These are phyloP conservation scores for Mareca penelope DNA, from an alignment of 2,797 vertebrate species.

Conservation along the genomic window DNA sequence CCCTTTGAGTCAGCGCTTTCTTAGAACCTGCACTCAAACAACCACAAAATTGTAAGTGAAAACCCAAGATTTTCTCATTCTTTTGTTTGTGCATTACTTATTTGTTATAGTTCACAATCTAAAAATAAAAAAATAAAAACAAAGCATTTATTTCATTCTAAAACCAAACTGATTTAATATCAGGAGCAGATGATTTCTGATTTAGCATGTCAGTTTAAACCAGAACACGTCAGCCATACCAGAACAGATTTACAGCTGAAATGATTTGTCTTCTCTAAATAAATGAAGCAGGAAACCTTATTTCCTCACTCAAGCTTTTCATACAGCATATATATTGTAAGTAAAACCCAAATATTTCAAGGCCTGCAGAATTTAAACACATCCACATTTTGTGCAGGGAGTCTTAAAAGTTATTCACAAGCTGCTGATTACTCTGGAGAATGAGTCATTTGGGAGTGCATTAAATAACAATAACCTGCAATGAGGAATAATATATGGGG, in stretches of 20 bases:
- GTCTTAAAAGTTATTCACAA: not conserved
- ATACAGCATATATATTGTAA: not conserved
- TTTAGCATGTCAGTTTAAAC: conserved; percentile 11
- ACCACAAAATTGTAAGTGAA: not conserved
- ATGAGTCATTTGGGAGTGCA: not conserved
- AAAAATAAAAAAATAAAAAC: not conserved
- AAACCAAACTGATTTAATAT: not conserved
- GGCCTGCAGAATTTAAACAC: not conserved
- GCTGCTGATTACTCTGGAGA: not conserved
- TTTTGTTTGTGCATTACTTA: not conserved
- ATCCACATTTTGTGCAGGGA: not conserved
- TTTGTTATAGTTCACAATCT: not conserved
- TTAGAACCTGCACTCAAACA: not conserved
- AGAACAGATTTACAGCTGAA: conserved; percentile 13
- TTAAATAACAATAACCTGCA: not conserved
- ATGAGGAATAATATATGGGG: not conserved
- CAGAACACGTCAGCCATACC: not conserved
- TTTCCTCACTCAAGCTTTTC: conserved; percentile 14
- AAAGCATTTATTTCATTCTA: not conserved
- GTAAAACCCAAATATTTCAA: not conserved
- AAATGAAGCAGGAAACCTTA: conserved; percentile 23
- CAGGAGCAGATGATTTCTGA: not conserved
- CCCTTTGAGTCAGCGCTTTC: not conserved
- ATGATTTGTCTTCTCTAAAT: not conserved
- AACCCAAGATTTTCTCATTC: not conserved